Conservation (phyloP, 2,888 invertebrate genomes). For the Hydropsyche betteni region DNA sequence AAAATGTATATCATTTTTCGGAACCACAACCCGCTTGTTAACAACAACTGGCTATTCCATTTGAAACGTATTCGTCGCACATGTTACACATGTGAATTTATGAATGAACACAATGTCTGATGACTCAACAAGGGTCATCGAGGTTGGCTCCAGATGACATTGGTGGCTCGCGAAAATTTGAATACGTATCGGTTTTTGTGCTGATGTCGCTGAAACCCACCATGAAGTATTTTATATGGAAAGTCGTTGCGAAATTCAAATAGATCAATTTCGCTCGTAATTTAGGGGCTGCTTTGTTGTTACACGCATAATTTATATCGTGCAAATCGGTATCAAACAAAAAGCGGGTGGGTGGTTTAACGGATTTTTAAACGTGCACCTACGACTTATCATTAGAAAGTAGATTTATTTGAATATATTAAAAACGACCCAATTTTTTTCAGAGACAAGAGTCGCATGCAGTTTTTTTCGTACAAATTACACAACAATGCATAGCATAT, state of each 20-base stretch:
- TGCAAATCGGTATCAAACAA: too few species aligned
- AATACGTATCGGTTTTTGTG: too few species aligned
- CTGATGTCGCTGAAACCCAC: too few species aligned
- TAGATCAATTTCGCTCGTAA: too few species aligned
- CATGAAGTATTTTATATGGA: too few species aligned
- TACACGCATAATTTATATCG: too few species aligned
- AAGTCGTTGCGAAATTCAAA: too few species aligned
- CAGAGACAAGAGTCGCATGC: neutral
- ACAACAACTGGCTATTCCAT: neutral
- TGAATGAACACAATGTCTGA: neutral
- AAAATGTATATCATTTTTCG: neutral
- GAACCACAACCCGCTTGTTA: neutral
- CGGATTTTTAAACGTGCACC: too few species aligned
- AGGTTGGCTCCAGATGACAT: neutral
- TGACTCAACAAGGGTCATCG: slow-evolving; percentile 14
- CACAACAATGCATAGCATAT: slow-evolving; percentile 12
- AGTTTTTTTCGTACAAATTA: slow-evolving; percentile 2
- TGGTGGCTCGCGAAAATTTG: neutral
- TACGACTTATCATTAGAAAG: slow-evolving; percentile 18
- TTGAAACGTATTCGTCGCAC: neutral
- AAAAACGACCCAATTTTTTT: slow-evolving; percentile 22
- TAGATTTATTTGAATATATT: slow-evolving; percentile 24
- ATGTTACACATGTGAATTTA: slow-evolving; percentile 17
- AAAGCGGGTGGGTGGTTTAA: too few species aligned
- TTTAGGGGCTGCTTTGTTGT: too few species aligned